These are phyloP conservation scores for Laspeyria flexula DNA, from an alignment of 2,888 invertebrate species.

Conservation along the genomic window DNA sequence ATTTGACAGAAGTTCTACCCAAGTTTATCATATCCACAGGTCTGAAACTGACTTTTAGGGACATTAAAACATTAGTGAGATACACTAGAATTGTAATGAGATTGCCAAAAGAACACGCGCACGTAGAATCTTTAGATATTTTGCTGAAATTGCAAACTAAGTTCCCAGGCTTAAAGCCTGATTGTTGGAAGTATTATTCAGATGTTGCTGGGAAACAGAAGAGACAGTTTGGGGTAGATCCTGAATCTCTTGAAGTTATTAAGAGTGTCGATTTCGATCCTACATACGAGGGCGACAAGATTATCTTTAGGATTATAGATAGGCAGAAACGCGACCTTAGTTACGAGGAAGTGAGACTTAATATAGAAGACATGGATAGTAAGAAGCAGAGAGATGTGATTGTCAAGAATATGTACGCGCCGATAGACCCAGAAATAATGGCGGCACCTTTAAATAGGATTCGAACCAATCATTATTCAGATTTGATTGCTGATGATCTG, in stretches of 20 bases:
- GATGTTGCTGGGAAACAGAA: conserved; percentile 78
- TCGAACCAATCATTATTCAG: conserved; percentile 71
- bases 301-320: conserved; percentile 72
- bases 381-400: conserved; percentile 55
- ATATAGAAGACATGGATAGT: conserved; percentile 45
- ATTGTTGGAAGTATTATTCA: conserved; percentile 78
- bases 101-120: conserved; percentile 68
- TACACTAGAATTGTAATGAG: conserved; percentile 75
- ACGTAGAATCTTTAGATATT: conserved; percentile 68
- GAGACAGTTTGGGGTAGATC: conserved; percentile 78
- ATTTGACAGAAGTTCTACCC: conserved; percentile 68
- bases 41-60: conserved; percentile 68
- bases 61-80: conserved; percentile 67
- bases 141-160: conserved; percentile 58
- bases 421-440: conserved; percentile 62
- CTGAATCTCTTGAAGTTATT: conserved; percentile 71
- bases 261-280: conserved; percentile 69
- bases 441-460: conserved; percentile 64
- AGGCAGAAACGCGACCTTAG: conserved; percentile 71
- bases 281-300: conserved; percentile 61
- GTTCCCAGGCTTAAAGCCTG: conserved; percentile 70
- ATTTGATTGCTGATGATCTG: conserved; percentile 72
- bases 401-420: conserved; percentile 63
- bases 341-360: conserved; percentile 53
- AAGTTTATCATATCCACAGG: conserved; percentile 75